These are phyloP conservation scores for Nothoprocta pentlandii DNA, from an alignment of 2,113 vertebrate genomes.

Conservation along the genomic window DNA sequence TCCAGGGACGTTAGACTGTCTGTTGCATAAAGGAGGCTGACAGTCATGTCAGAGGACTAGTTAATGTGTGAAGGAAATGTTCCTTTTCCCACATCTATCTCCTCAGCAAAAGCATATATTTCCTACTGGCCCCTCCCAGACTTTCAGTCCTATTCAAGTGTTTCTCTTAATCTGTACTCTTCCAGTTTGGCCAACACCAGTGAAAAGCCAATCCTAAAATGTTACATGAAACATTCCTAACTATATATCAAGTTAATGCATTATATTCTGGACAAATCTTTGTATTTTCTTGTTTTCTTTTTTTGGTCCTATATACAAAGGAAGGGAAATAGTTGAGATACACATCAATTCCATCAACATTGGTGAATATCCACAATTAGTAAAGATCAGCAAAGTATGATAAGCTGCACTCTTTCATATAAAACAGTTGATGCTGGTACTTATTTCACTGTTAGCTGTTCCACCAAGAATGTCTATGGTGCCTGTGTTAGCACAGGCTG, in stretches of 20 bases:
- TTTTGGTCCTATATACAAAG: not conserved
- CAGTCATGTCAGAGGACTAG: not conserved
- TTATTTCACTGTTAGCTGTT: not conserved
- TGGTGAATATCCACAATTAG: not conserved
- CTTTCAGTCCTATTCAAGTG: not conserved
- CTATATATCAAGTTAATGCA: not conserved
- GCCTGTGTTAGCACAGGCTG: not conserved
- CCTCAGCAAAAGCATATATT: not conserved
- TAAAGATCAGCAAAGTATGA: not conserved
- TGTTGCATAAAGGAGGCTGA: not conserved
- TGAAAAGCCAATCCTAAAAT: not conserved
- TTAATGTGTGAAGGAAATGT: not conserved
- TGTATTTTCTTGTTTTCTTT: not conserved
- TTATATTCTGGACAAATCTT: not conserved
- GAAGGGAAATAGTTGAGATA: not conserved
- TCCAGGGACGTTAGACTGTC: not conserved
- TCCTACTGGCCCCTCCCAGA: too few relatives aligned
- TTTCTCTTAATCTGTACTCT: not conserved
- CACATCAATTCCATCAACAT: not conserved
- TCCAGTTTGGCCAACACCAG: not conserved
- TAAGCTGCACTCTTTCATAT: not conserved
- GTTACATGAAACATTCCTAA: not conserved
- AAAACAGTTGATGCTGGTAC: not conserved
- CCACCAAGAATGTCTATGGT: not conserved
- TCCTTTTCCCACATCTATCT: not conserved